A percentile compares a stretch with the other conserved stretches of the same genome.
Evolutionary conservation across 2,113 vertebrate species (phyloP).

Genomic region (Motacilla tschutschensis): DNA sequence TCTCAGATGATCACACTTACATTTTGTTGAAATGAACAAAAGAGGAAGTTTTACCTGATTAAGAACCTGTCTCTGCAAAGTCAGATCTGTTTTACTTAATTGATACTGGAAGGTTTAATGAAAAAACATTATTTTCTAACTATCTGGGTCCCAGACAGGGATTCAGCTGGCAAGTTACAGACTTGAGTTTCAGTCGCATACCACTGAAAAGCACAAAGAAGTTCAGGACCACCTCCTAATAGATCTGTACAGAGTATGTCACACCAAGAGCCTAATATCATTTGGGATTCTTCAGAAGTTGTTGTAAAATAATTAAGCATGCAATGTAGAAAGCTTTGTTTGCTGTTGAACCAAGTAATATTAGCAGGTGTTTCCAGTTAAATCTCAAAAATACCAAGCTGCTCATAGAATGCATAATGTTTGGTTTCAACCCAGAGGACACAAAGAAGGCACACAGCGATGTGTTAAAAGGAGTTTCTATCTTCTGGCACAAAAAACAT

Average conservation of each 20-base stretch:
- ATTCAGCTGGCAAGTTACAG: neutral
- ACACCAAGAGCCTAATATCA: neutral
- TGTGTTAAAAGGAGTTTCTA: neutral
- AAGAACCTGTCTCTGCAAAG: neutral
- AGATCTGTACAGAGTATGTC: neutral
- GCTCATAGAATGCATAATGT: neutral
- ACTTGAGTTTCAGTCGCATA: neutral
- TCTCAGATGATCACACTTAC: neutral
- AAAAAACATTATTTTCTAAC: neutral
- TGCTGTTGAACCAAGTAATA: neutral
- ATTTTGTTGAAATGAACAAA: neutral
- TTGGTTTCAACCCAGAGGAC: neutral
- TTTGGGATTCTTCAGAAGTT: neutral
- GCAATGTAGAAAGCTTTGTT: neutral
- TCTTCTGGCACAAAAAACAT: neutral
- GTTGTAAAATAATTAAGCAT: neutral
- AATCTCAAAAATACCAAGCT: neutral
- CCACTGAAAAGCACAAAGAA: neutral
- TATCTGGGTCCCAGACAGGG: neutral
- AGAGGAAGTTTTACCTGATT: neutral
- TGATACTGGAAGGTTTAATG: neutral
- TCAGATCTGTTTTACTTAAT: neutral
- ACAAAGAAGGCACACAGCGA: fast-evolving
- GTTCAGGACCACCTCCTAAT: neutral
- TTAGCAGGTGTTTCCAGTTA: neutral